Conservation (phyloP, 2,113 vertebrate species). For the Patagioenas fasciata region DNA sequence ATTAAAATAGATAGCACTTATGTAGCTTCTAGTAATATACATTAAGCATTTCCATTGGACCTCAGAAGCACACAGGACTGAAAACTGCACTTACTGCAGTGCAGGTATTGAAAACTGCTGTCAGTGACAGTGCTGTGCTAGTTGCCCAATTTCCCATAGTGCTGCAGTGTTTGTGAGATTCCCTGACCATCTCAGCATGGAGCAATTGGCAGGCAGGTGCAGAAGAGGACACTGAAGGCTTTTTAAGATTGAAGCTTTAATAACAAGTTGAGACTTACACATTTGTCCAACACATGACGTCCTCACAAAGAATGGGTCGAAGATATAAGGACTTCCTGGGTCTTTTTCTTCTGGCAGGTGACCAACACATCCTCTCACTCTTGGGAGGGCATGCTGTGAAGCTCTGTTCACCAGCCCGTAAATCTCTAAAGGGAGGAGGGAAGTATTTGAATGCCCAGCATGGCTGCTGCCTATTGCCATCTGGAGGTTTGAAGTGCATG, state of each 20-base stretch:
- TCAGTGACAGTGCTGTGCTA: background rate
- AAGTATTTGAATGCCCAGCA: background rate
- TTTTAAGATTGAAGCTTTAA: background rate
- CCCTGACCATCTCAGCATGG: background rate
- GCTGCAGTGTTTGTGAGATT: background rate
- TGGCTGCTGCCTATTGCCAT: background rate
- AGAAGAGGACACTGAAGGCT: background rate
- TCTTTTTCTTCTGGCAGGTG: background rate
- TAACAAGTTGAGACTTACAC: background rate
- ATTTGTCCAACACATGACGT: fast-evolving
- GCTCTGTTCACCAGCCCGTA: background rate
- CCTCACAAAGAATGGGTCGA: fast-evolving
- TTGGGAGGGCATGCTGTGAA: background rate
- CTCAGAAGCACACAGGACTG: background rate
- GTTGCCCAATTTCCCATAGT: background rate
- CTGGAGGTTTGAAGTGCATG: background rate
- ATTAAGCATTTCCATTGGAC: constrained; percentile 80
- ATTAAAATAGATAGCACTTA: constrained; percentile 85
- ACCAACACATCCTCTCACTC: background rate
- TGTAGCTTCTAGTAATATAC: constrained; percentile 83
- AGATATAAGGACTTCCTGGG: background rate
- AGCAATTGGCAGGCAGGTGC: fast-evolving
- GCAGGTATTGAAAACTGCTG: background rate
- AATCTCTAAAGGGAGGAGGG: background rate
- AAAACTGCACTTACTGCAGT: background rate